Conservation (phyloP, 1,140 invertebrate species). For the Drosophila sucinea region DNA sequence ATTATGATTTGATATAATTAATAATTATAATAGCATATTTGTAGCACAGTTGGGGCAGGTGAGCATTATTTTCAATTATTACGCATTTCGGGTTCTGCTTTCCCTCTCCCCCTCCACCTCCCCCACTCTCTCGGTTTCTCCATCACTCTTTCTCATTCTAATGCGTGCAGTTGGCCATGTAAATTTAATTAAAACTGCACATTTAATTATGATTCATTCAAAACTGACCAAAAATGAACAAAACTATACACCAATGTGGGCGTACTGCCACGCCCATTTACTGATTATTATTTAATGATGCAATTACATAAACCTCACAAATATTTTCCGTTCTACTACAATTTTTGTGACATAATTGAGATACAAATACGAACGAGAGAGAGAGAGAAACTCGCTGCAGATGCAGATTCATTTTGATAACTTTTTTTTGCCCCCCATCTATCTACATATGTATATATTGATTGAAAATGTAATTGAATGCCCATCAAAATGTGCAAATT, state of each 20-base stretch:
- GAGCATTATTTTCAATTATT: conserved; percentile 75
- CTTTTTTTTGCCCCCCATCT: background rate
- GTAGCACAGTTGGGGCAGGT: background rate
- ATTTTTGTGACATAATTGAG: conserved; percentile 4
- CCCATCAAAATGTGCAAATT: conserved; percentile 20
- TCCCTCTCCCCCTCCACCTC: background rate
- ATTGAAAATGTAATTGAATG: conserved; percentile 30
- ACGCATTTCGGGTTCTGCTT: conserved; percentile 27
- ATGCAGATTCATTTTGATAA: background rate
- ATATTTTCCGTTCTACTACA: conserved; percentile 11
- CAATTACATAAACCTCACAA: conserved; percentile 32
- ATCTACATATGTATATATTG: conserved; percentile 24
- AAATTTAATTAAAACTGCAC: conserved; percentile 76
- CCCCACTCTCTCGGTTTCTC: background rate
- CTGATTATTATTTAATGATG: conserved; percentile 58
- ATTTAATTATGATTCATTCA: conserved; percentile 62
- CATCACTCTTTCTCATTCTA: conserved; percentile 25
- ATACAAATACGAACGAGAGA: background rate
- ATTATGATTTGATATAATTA: conserved; percentile 70
- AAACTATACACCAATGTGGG: conserved; percentile 7
- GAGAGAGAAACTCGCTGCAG: background rate
- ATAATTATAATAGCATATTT: conserved; percentile 55
- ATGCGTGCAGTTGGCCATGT: conserved; percentile 44
- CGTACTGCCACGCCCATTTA: background rate
- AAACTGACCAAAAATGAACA: conserved; percentile 41